These are phyloP conservation scores for Elegia similella DNA, from an alignment of 2,888 invertebrate genomes.

Conservation along the genomic window DNA sequence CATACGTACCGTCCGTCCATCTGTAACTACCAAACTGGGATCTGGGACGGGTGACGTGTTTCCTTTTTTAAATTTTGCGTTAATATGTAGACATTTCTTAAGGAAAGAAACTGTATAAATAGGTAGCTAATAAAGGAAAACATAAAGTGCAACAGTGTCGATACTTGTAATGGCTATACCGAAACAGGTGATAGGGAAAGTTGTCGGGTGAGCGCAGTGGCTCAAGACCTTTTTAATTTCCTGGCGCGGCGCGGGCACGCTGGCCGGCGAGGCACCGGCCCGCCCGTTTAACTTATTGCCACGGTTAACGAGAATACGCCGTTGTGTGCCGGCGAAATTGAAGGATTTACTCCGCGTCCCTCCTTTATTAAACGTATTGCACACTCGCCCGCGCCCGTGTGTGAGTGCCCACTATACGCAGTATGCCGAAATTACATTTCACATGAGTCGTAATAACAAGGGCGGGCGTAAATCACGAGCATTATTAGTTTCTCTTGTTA, in stretches of 20 bases:
- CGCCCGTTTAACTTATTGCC: constrained; percentile 81
- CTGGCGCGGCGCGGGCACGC: constrained; percentile 44
- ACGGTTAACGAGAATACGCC: constrained; percentile 81
- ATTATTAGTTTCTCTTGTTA: constrained; percentile 79
- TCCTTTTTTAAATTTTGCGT: no score
- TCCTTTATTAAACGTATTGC: constrained; percentile 82
- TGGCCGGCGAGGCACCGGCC: constrained; percentile 46
- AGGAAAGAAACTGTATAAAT: not conserved
- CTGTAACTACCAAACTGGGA: no score
- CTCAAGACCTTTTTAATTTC: constrained; percentile 75
- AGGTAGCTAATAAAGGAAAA: not conserved
- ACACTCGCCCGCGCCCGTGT: constrained; percentile 55
- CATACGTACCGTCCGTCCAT: no score
- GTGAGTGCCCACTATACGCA: constrained; percentile 63
- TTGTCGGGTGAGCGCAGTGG: constrained; percentile 35
- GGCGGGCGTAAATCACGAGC: constrained; percentile 79
- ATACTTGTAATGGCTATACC: constrained; percentile 10
- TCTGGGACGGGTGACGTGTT: no score
- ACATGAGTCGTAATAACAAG: constrained; percentile 82
- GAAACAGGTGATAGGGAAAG: constrained; percentile 23
- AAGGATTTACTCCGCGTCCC: constrained; percentile 81
- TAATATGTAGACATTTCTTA: no score
- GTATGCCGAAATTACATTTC: constrained; percentile 80
- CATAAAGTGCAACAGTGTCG: not conserved
- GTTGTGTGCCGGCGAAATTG: constrained; percentile 80